phyloP scores from a whole-genome alignment of 2,797 vertebrate species.

The Pseudochaenichthys georgianus region DNA sequence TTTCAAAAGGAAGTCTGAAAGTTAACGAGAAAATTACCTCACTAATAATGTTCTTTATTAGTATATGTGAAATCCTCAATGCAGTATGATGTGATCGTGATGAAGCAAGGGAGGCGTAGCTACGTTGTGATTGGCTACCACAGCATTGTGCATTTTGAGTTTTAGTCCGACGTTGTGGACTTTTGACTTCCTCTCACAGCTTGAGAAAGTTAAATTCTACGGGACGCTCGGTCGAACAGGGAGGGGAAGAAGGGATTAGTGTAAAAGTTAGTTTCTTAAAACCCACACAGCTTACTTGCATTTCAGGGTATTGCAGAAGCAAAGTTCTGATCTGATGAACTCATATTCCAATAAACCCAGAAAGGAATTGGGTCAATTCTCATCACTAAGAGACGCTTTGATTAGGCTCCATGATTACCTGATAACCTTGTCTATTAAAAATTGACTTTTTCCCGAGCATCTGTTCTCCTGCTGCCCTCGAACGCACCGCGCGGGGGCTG shows the following conservation, averaged over 20 bases:
- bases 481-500: slow-evolving; percentile 31
- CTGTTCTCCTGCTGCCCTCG: slow-evolving; percentile 17
- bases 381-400: slow-evolving; percentile 59
- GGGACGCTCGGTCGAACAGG: background rate
- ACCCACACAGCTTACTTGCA: background rate
- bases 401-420: slow-evolving; percentile 61
- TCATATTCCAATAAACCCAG: slow-evolving; percentile 36
- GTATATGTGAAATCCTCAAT: too few species aligned
- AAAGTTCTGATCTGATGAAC: slow-evolving; percentile 16
- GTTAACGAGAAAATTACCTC: too few species aligned
- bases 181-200: too few species aligned
- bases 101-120: too few species aligned
- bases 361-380: slow-evolving; percentile 62
- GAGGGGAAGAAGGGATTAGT: background rate
- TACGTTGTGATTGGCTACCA: too few species aligned
- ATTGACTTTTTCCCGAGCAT: slow-evolving; percentile 36
- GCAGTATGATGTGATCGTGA: too few species aligned
- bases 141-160: too few species aligned
- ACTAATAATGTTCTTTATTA: too few species aligned
- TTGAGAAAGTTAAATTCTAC: background rate
- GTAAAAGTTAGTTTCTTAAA: background rate
- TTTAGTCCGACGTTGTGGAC: too few species aligned
- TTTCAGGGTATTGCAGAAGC: background rate
- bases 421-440: slow-evolving; percentile 54
- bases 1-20: too few species aligned